phyloP scores from a whole-genome alignment of 2,113 vertebrate species.

The Patagioenas fasciata region DNA sequence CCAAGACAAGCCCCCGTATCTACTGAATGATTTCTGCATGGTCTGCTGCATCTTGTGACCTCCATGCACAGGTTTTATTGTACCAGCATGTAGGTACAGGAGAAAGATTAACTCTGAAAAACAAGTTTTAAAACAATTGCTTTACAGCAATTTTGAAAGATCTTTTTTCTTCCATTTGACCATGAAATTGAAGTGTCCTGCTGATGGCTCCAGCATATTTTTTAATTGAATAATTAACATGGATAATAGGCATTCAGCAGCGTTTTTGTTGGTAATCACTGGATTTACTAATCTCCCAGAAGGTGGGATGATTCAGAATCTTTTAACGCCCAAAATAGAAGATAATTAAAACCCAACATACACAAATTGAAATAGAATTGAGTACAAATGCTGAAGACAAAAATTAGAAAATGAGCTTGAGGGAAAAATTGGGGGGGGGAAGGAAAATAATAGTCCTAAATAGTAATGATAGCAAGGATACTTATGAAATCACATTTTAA shows the following conservation, averaged over 20 bases:
- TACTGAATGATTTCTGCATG: neutral
- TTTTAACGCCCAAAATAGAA: conserved; percentile 38
- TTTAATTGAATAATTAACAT: conserved; percentile 60
- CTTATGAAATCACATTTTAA: neutral
- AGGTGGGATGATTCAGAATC: conserved; percentile 60
- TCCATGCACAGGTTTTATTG: neutral
- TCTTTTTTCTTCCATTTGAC: neutral
- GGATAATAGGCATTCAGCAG: conserved; percentile 32
- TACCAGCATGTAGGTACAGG: neutral
- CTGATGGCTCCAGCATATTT: conserved; percentile 43
- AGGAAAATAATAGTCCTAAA: neutral
- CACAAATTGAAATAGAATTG: conserved; percentile 29
- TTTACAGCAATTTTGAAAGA: conserved; percentile 30
- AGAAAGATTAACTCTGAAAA: conserved; percentile 8
- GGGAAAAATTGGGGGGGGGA: neutral
- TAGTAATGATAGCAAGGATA: neutral
- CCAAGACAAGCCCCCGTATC: neutral
- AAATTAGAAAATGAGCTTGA: conserved; percentile 27
- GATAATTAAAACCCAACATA: conserved; percentile 31
- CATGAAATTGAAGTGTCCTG: conserved; percentile 47
- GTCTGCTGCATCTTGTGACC: neutral
- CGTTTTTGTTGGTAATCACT: conserved; percentile 11
- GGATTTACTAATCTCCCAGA: conserved; percentile 56
- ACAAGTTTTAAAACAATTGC: conserved; percentile 29
- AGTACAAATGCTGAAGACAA: neutral